Evolutionary conservation across 2,888 invertebrate species (phyloP), one percentile per base, ranked within the genome.

Genomic region (Drosophila paranaensis): DNA sequence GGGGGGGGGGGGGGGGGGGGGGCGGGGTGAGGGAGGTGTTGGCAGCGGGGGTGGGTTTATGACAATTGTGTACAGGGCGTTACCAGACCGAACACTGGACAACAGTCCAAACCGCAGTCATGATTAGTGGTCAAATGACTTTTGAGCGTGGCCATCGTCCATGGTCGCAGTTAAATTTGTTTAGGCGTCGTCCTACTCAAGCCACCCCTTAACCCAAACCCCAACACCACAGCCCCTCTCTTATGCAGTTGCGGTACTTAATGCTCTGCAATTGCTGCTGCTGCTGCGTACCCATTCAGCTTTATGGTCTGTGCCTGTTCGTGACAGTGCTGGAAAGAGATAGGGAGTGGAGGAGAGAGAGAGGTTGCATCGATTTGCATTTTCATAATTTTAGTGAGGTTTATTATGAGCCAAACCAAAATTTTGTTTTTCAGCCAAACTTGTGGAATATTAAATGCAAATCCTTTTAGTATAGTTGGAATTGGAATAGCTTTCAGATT

Each of bases 91-190:
- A 58, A n/a, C 67, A 60, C 40, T 60, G 73, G 83, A 69, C 64
- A 77, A 68, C 65, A 66, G 67, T 27, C 30, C n/a, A 58, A 71
- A 81, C 84, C 84, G 51, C 84, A 88, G 46, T 68, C 79, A 78
- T 84, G 89, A 88, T 84, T 88, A 86, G 89, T 88, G 83, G 88
- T 80, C 67, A 81, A 63, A 88, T 88, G 82, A 86, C 83, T 86
- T 83, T 76, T 83, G 81, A 79, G 51, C 56, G 20, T 40, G 42
- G 60, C 54, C 67, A 62, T 45, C 46, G 64, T 37, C 54, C 43
- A 51, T 37, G 43, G 65, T 37, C 30, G 9, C 67, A 25, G 33
- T 66, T 54, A 42, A 45, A 53, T 45, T 65, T 65, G 64, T 51
- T 50, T 43, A 48, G 46, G 27, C 35, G 9, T 30, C 35, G 9